These are phyloP conservation scores for Metaphire vulgaris DNA, from an alignment of 1,140 invertebrate species.

Conservation along the genomic window DNA sequence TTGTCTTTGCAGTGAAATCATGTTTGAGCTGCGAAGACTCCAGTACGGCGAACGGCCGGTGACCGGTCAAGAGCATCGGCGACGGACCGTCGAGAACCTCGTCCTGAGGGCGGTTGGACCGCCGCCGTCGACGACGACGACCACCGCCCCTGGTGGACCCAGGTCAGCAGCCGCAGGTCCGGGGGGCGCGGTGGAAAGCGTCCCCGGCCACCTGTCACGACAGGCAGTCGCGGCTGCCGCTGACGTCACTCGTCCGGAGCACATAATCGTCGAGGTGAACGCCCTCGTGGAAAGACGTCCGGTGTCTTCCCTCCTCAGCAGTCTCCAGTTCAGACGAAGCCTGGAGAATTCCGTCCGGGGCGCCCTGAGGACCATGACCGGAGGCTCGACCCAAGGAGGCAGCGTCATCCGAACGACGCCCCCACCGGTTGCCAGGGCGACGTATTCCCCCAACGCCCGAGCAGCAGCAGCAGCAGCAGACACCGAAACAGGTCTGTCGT, in stretches of 20 bases:
- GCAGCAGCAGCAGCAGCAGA: too few relatives aligned
- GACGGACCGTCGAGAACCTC: conserved; percentile 13
- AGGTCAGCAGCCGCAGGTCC: not conserved
- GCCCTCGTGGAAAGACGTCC: conserved; percentile 37
- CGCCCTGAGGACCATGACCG: conserved; percentile 26
- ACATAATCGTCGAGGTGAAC: conserved; percentile 43
- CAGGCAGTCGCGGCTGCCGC: not conserved
- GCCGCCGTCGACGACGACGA: too few relatives aligned
- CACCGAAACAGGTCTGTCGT: too few relatives aligned
- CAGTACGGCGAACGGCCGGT: conserved; percentile 41
- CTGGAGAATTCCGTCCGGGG: conserved; percentile 41
- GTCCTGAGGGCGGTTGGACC: not conserved
- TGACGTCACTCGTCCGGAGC: conserved; percentile 39
- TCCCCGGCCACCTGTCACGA: not conserved
- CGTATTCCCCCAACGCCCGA: not conserved
- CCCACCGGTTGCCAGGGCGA: not conserved
- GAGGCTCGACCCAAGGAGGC: not conserved
- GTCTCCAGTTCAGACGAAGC: conserved; percentile 34
- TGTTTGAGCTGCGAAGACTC: conserved; percentile 41
- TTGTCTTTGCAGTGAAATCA: conserved; percentile 41
- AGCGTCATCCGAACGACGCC: not conserved
- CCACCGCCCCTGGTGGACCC: too few relatives aligned
- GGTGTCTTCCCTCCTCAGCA: conserved; percentile 39
- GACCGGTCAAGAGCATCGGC: conserved; percentile 36
- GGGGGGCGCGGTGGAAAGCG: not conserved